Conservation (phyloP, 1,140 invertebrate species). For the Drosophila lini region DNA sequence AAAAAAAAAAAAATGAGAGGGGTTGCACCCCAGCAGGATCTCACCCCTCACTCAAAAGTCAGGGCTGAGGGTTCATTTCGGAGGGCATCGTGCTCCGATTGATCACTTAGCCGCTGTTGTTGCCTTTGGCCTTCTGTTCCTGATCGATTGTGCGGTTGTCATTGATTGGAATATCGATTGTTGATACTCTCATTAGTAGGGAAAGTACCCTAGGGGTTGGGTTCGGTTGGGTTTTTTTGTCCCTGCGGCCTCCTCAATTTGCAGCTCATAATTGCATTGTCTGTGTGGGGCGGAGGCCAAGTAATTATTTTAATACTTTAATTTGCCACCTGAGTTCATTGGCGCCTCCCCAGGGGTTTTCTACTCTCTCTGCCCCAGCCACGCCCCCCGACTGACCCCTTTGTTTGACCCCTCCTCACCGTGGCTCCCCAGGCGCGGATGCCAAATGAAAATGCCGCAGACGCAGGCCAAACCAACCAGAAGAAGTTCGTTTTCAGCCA, state of each 20-base stretch:
- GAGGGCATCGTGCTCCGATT: conserved; percentile 46
- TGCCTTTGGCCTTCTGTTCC: conserved; percentile 29
- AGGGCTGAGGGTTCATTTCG: conserved; percentile 12
- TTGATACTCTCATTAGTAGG: conserved; percentile 57
- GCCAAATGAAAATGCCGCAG: conserved; percentile 64
- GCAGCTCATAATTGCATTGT: conserved; percentile 75
- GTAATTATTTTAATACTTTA: conserved; percentile 76
- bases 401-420: conserved; percentile 20
- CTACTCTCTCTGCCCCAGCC: background rate
- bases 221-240: background rate
- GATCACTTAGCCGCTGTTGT: conserved; percentile 60
- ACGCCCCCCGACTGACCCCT: conserved; percentile 23
- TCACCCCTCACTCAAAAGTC: conserved; percentile 53
- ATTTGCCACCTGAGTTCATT: conserved; percentile 79
- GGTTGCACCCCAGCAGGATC: conserved; percentile 64
- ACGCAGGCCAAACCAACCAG: conserved; percentile 54
- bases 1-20: conserved; percentile 64
- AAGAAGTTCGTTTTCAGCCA: conserved; percentile 60
- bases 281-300: conserved; percentile 42
- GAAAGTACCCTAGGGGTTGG: conserved; percentile 12
- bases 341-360: conserved; percentile 36
- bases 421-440: conserved; percentile 37
- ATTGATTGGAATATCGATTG: conserved; percentile 58
- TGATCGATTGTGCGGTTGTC: conserved; percentile 74
- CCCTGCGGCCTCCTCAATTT: conserved; percentile 52